Conservation (phyloP, 1,140 invertebrate species). For the Pseudomyrmex gracilis region DNA sequence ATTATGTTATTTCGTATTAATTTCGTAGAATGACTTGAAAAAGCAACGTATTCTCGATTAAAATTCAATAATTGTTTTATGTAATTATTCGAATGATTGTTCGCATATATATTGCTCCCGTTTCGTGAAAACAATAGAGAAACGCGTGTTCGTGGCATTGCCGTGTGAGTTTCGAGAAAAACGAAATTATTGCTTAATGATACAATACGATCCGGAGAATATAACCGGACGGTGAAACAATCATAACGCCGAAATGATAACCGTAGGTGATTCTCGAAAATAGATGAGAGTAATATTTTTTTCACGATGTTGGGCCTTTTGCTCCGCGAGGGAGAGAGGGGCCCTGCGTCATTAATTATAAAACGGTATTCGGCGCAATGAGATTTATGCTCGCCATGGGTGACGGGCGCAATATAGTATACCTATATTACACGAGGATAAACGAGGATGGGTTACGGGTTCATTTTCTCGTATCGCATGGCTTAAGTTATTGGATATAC, state of each 20-base stretch:
- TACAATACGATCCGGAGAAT: too few relatives aligned
- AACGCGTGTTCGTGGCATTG: too few relatives aligned
- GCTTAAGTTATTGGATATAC: constrained; percentile 73
- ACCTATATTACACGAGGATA: constrained; percentile 72
- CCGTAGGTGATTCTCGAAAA: constrained; percentile 33
- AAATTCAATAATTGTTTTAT: too few relatives aligned
- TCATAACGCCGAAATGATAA: constrained; percentile 30
- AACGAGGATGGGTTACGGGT: constrained; percentile 75
- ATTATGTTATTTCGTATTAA: too few relatives aligned
- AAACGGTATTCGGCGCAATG: constrained; percentile 69
- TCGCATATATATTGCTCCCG: too few relatives aligned
- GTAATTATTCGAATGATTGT: too few relatives aligned
- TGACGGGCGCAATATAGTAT: constrained; percentile 69
- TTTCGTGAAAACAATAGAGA: too few relatives aligned
- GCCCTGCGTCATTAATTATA: constrained; percentile 75
- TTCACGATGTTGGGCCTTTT: constrained; percentile 22
- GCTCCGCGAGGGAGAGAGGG: constrained; percentile 38
- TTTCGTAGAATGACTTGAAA: too few relatives aligned
- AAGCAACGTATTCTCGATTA: too few relatives aligned
- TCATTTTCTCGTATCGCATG: constrained; percentile 76
- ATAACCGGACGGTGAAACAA: constrained; percentile 20
- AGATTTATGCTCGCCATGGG: constrained; percentile 76
- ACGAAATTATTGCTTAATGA: too few relatives aligned
- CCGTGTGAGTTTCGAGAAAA: too few relatives aligned
- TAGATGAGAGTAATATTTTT: constrained; percentile 48